Conservation (phyloP, 2,888 invertebrate genomes). For the Sinhomidia bicolor region DNA sequence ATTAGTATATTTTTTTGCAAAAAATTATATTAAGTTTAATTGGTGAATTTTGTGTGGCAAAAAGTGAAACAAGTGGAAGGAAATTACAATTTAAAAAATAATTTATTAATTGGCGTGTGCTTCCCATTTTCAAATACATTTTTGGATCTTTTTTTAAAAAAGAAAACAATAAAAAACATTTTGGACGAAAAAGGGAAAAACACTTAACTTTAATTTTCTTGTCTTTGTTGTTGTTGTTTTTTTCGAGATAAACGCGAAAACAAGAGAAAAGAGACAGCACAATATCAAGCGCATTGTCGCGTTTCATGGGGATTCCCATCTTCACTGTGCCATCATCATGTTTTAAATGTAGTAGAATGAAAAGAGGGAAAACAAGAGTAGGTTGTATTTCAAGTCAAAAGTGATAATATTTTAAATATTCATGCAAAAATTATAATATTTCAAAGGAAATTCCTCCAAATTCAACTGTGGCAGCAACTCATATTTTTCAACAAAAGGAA, state of each 20-base stretch:
- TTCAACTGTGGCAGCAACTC: background rate
- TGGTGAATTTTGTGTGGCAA: slow-evolving; percentile 17
- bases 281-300: slow-evolving; percentile 55
- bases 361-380: background rate
- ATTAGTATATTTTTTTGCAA: background rate
- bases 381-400: background rate
- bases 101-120: background rate
- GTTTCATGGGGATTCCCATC: slow-evolving; percentile 63
- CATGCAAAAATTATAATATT: background rate
- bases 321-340: slow-evolving; percentile 65
- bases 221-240: background rate
- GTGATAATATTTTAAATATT: slow-evolving; percentile 1
- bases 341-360: slow-evolving; percentile 9
- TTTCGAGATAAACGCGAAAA: slow-evolving; percentile 31
- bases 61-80: background rate
- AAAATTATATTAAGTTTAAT: slow-evolving; percentile 13
- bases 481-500: background rate
- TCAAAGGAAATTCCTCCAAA: no score
- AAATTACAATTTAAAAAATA: background rate
- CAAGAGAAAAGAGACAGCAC: background rate
- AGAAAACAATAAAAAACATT: background rate
- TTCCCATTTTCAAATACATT: background rate
- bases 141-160: background rate
- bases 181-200: background rate
- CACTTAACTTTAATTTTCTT: background rate